phyloP scores from a whole-genome alignment of 1,140 invertebrate genomes.

The Euura saliciscinereae region DNA sequence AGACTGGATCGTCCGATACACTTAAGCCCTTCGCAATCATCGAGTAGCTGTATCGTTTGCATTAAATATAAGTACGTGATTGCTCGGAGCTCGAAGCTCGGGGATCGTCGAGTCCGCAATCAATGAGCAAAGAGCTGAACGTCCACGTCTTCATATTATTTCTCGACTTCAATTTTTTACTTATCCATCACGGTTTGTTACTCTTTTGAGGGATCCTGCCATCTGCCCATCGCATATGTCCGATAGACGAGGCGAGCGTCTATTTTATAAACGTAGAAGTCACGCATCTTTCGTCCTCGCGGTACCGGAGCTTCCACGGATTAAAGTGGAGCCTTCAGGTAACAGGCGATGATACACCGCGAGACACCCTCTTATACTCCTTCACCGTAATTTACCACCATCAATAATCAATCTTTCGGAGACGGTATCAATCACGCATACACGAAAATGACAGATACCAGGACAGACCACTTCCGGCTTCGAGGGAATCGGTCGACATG shows the following conservation, averaged over 20 bases:
- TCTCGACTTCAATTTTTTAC: too few relatives aligned
- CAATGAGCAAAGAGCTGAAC: too few relatives aligned
- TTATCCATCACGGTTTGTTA: too few relatives aligned
- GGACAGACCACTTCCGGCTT: too few relatives aligned
- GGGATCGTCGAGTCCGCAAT: too few relatives aligned
- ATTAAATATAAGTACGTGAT: slow-evolving; percentile 7
- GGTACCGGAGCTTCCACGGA: neutral
- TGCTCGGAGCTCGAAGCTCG: neutral
- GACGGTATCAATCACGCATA: neutral
- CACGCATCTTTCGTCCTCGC: neutral
- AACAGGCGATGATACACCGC: neutral
- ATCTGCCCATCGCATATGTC: neutral
- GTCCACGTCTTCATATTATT: too few relatives aligned
- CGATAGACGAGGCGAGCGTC: too few relatives aligned
- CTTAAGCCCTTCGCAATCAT: neutral
- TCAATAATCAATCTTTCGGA: slow-evolving; percentile 3
- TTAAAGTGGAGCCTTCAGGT: neutral
- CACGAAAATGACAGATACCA: neutral
- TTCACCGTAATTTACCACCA: neutral
- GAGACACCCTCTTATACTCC: neutral
- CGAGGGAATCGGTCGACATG: too few relatives aligned
- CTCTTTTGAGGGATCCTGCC: neutral
- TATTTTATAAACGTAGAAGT: neutral
- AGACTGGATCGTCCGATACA: neutral
- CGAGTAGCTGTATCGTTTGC: neutral